Evolutionary conservation across 2,888 invertebrate genomes (phyloP).

Genomic region (Pachydiplax longipennis): DNA sequence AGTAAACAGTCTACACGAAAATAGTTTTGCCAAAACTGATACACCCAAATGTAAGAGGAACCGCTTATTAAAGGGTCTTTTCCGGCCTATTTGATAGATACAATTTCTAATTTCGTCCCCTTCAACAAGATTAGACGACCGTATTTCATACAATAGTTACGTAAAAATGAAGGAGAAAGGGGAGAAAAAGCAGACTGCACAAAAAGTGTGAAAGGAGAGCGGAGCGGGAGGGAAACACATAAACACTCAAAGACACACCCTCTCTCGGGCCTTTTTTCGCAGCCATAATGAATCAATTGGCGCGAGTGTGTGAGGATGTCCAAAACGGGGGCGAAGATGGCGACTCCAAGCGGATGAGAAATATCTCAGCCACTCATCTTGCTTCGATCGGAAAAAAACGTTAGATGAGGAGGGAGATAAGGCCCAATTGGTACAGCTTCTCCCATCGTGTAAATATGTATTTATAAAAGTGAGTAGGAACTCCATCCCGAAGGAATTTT

Average conservation of each 20-base stretch:
- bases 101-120: no score
- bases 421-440: background rate
- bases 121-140: no score
- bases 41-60: no score
- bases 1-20: no score
- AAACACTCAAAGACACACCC: background rate
- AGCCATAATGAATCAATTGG: background rate
- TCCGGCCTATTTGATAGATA: no score
- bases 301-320: background rate
- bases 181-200: no score
- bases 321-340: background rate
- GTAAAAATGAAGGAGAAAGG: no score
- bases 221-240: background rate
- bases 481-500: background rate
- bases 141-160: no score
- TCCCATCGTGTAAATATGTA: background rate
- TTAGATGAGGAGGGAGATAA: background rate
- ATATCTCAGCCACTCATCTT: background rate
- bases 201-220: background rate
- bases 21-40: no score
- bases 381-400: background rate
- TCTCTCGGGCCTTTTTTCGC: background rate
- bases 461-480: background rate
- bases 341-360: background rate
- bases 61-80: no score